Base-by-base conservation (phyloP, 2,113 vertebrate genomes). In the Poeciliopsis turrubarensis region DNA sequence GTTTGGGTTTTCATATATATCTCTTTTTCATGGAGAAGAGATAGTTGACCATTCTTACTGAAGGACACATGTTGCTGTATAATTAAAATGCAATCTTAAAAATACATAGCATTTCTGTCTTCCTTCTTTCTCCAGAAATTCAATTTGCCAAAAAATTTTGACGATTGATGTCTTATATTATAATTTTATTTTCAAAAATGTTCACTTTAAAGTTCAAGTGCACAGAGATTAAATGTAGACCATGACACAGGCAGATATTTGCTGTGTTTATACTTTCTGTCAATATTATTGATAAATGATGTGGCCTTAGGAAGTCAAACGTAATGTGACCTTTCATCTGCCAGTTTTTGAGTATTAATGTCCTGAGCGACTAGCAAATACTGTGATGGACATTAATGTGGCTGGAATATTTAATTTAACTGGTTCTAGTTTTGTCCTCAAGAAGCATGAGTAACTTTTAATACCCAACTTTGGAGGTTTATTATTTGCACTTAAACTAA, bases 271-370 rank as follows among this genome's bases (percentile, higher is more conserved):
- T 22, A 29, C 11, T 26, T 41, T 14, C 39, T 22, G 41, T 51
- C 41, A 51, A 22, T 68, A 51, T 68, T 68, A 29, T 68, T 51
- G 64, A 41, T 19, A 17, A 44, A 44, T 29, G 6, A 68, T 17
- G n/a, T 27, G n/a, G 14, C 34, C 64, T 66, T 39, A 66, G 17
- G 10, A 65, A 65, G 63, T 65, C 63, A 66, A 66, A 41, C 13
- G 14, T 19, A 3, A 37, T 26, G 34, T n/a, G 64, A 44, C 37
- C 65, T 68, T 44, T 47, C 37, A 44, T 15, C 37, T 44, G 65
- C 37, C 37, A 37, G 22, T n/a, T 47, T 47, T 13, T 41, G 25
- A 27, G 25, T 67, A 3, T 67, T 25, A 27, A 41, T 67, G 34
- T 15, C 14, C 12, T 41, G 34, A 27, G 37, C 65, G 27, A 22